Evolutionary conservation across 2,888 invertebrate genomes (phyloP), one percentile per base, ranked within the genome.

Genomic region (Caenorhabditis sp.): DNA sequence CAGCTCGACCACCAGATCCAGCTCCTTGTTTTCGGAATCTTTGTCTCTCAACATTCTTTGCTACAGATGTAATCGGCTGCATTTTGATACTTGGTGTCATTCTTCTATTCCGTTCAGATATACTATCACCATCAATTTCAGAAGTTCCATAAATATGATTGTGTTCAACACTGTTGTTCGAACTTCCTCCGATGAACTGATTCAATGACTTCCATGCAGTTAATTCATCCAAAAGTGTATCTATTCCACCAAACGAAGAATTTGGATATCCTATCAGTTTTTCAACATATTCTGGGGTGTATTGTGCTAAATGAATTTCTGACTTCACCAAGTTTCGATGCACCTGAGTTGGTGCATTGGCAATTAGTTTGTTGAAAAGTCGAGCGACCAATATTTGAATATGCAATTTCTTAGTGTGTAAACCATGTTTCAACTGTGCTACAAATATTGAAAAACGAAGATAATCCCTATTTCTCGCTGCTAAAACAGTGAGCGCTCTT

Each of bases 371-470:
- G 68, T 86, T 86, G 72, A 86, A 76, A 20, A 86, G 63, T n/a
- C 84, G 69, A 21, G 81, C 81, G n/a, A 86, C 83, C 17, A 86
- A 69, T 31, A 86, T 83, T 74, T 86, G 85, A 23, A 86, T 86
- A 62, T 86, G 85, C 26, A 86, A 58, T 67, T 86, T 86, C 8
- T 78, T 64, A 0, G 86, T 86, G 69, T 85, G 84, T 4, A 86
- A 75, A 21, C 86, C 86, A 71, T 85, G 83, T 58, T 81, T 84
- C 56, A 86, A 63, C 61, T 86, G 86, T 10, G 79, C 63, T 8
- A 84, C 76, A 63, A 86, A 77, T 5, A 83, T 61, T 0, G 81
- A 77, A n/a, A 86, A 77, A 36, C 86, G 72, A 14, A 80, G 60
- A 62, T 83, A 85, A 49, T 86, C 86, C 10, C 85, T 56, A 38